Conservation (phyloP, 2,797 vertebrate genomes). For the Helicolenus hilgendorfi region DNA sequence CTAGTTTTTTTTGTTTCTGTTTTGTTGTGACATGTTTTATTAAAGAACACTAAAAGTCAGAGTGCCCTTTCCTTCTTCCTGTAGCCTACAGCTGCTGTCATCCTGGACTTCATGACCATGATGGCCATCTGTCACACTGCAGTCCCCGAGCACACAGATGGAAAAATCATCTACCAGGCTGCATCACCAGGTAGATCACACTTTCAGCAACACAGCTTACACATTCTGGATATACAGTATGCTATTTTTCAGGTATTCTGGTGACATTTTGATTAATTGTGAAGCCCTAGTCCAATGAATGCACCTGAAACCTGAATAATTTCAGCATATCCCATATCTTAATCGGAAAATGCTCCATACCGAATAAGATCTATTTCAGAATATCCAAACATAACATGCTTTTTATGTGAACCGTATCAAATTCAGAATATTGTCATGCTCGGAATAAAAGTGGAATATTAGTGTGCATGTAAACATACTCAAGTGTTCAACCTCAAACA, state of each 20-base stretch:
- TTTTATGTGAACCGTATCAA: background rate
- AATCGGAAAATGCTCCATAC: background rate
- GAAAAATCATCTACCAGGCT: constrained; percentile 96
- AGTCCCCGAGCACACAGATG: constrained; percentile 94
- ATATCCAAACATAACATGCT: too few species aligned
- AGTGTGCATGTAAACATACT: background rate
- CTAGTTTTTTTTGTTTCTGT: constrained; percentile 17
- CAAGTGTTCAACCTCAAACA: too few species aligned
- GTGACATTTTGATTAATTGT: background rate
- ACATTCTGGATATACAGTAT: background rate
- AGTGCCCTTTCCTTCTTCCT: constrained; percentile 55
- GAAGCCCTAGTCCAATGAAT: background rate
- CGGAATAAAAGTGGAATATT: background rate
- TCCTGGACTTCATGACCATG: constrained; percentile 99
- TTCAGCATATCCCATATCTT: background rate
- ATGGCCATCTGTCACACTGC: constrained; percentile 99
- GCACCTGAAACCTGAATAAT: background rate
- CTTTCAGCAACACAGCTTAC: background rate
- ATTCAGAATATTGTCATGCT: background rate
- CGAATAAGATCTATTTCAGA: background rate
- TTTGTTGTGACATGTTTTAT: constrained; percentile 49
- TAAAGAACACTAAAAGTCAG: constrained; percentile 55
- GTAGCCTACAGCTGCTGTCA: constrained; percentile 96
- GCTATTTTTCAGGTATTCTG: background rate
- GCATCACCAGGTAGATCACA: constrained; percentile 95